Percentiles rank a stretch among this genome's conserved stretches.
Evolutionary conservation across 2,797 vertebrate species (phyloP).

Genomic region (Epinephelus coioides): DNA sequence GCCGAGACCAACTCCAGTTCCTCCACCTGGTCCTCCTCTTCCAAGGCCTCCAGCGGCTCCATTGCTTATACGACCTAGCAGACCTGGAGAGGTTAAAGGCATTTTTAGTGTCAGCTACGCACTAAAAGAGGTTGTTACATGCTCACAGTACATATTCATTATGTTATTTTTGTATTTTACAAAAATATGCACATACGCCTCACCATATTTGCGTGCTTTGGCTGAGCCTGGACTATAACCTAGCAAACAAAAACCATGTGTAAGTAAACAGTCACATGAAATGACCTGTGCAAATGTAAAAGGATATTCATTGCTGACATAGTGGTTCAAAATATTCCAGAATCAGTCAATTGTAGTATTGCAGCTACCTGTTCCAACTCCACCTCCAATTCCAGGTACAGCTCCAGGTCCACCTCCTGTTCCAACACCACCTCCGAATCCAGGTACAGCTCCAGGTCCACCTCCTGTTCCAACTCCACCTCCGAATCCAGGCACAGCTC

Average conservation of each 20-base stretch:
- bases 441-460: constrained; percentile 53
- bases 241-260: constrained; percentile 38
- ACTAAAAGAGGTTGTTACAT: background rate
- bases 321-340: too few species aligned
- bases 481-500: constrained; percentile 64
- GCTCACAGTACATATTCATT: background rate
- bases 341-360: too few species aligned
- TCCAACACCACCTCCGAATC: constrained; percentile 56
- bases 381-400: constrained; percentile 47
- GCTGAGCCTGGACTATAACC: constrained; percentile 77
- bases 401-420: constrained; percentile 39
- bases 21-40: constrained; percentile 50
- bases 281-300: too few species aligned
- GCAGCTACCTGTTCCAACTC: constrained; percentile 39
- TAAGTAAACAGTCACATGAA: background rate
- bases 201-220: constrained; percentile 85
- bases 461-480: constrained; percentile 48
- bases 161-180: constrained; percentile 9
- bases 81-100: constrained; percentile 60
- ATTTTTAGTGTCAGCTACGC: background rate
- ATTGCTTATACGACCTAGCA: constrained; percentile 48
- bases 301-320: too few species aligned
- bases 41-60: constrained; percentile 58
- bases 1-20: constrained; percentile 30
- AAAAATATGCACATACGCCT: constrained; percentile 7